Evolutionary conservation across 2,888 invertebrate species (phyloP).

Genomic region (Idaea biselata): DNA sequence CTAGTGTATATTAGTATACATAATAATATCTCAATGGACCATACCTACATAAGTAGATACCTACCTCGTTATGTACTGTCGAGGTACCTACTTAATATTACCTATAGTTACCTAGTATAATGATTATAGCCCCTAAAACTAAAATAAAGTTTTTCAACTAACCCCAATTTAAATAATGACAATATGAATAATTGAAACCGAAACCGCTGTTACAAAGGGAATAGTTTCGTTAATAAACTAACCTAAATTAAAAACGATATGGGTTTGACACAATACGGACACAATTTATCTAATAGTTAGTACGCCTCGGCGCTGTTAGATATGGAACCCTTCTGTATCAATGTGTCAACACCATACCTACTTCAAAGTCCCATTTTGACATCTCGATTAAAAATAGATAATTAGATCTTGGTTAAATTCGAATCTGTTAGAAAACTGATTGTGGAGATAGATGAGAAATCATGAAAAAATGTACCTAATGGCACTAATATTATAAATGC

Average conservation of each 20-base stretch:
- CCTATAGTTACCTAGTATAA: too few relatives aligned
- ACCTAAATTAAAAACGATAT: not conserved
- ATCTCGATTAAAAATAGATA: not conserved
- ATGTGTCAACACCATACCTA: constrained; percentile 1
- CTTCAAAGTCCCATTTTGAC: not conserved
- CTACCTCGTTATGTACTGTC: too few relatives aligned
- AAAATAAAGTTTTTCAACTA: not conserved
- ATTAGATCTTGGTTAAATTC: not conserved
- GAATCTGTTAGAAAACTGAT: not conserved
- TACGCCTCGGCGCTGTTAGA: too few relatives aligned
- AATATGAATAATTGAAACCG: not conserved
- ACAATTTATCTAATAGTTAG: too few relatives aligned
- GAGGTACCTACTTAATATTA: too few relatives aligned
- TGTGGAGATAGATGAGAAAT: not conserved
- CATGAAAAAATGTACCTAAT: not conserved
- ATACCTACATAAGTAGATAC: too few relatives aligned
- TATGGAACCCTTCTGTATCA: not conserved
- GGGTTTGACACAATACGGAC: not conserved
- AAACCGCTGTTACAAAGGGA: not conserved
- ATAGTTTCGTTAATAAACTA: not conserved
- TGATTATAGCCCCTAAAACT: too few relatives aligned
- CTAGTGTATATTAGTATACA: too few relatives aligned
- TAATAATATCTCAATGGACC: too few relatives aligned
- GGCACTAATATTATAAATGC: too few relatives aligned
- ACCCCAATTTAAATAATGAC: not conserved